phyloP scores from a whole-genome alignment of 2,113 vertebrate species.

The Triplophysa tibetana region DNA sequence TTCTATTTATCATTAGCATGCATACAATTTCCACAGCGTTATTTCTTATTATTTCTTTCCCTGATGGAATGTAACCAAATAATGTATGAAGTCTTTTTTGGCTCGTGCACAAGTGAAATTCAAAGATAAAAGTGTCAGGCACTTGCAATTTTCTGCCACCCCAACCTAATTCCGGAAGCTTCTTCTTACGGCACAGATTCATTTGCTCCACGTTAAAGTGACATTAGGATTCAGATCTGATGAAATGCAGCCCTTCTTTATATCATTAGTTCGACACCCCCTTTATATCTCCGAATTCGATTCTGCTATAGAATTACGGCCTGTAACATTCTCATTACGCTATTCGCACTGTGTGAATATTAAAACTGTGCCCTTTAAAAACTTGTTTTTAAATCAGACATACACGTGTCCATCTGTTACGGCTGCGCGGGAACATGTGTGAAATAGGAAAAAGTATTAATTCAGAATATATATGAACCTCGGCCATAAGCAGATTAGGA shows the following conservation, averaged over 20 bases:
- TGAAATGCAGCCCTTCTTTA: constrained; percentile 90
- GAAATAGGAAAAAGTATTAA: constrained; percentile 83
- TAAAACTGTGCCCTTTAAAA: constrained; percentile 49
- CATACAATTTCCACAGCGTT: constrained; percentile 99
- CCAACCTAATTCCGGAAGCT: constrained; percentile 99
- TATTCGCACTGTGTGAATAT: constrained; percentile 5
- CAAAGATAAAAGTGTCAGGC: constrained; percentile 97
- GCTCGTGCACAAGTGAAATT: constrained; percentile 99
- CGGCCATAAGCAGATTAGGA: constrained; percentile 98
- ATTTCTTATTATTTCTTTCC: constrained; percentile 99
- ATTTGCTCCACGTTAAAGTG: constrained; percentile 99
- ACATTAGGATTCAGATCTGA: constrained; percentile 99
- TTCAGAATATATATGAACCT: constrained; percentile 96
- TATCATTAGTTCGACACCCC: constrained; percentile 82
- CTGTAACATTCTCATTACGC: neutral
- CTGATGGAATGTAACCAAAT: constrained; percentile 99
- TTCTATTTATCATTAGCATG: constrained; percentile 99
- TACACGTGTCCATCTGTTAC: constrained; percentile 61
- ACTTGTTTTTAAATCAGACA: constrained; percentile 58
- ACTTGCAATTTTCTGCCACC: constrained; percentile 98
- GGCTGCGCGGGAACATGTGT: constrained; percentile 57
- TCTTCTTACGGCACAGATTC: constrained; percentile 96
- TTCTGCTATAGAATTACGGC: neutral
- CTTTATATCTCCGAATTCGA: constrained; percentile 59
- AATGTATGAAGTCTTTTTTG: constrained; percentile 94